Conservation (phyloP, 1,140 invertebrate species). For the Pemphigus obesinymphae region DNA sequence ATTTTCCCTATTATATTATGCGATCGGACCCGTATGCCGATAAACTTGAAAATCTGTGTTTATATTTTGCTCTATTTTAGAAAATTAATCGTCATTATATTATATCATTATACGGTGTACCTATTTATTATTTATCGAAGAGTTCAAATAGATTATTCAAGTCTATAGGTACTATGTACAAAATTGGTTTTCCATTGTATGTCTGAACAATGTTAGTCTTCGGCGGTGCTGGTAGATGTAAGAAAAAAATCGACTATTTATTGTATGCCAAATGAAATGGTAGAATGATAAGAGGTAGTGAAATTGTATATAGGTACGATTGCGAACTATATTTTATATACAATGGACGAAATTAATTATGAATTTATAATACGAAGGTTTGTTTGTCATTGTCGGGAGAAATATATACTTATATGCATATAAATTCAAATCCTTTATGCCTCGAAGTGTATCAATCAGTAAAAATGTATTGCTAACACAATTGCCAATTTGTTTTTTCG, state of each 20-base stretch:
- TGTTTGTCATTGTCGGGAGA: background rate
- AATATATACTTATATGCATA: no score
- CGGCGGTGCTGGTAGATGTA: background rate
- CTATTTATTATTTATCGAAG: background rate
- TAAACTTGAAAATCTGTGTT: background rate
- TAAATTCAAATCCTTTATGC: slow-evolving; percentile 4
- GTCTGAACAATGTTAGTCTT: background rate
- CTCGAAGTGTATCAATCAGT: background rate
- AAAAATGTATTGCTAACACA: background rate
- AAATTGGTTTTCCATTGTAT: slow-evolving; percentile 3
- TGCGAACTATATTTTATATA: no score
- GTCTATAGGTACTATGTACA: background rate
- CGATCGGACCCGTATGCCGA: background rate
- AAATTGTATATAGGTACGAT: background rate
- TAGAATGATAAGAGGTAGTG: background rate
- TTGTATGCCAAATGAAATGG: background rate
- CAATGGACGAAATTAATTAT: slow-evolving; percentile 9
- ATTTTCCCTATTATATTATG: no score
- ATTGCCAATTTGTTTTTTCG: background rate
- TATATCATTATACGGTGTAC: no score
- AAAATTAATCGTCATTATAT: background rate
- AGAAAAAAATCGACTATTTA: background rate
- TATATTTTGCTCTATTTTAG: background rate
- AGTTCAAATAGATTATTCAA: slow-evolving; percentile 1
- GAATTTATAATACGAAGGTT: background rate